Conservation (phyloP, 2,113 vertebrate genomes). For the Coryphaenoides rupestris region DNA sequence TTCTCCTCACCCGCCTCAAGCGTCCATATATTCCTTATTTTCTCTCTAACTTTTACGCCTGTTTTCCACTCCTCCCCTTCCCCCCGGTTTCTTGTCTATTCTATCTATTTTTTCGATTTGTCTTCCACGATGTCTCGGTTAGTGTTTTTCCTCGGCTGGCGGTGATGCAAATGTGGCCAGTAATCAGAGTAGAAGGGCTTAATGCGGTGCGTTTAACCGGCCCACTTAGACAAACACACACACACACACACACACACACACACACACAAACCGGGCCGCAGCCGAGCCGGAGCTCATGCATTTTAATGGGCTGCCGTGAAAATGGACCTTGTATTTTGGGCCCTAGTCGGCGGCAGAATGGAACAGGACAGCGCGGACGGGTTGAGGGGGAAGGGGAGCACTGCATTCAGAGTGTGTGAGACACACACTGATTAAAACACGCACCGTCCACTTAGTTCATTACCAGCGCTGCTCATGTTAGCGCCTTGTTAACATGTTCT, state of each 20-base stretch:
- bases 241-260: conserved; percentile 79
- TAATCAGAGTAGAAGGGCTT: conserved; percentile 80
- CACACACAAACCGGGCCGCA: conserved; percentile 72
- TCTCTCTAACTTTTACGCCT: conserved; percentile 63
- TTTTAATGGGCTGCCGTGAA: conserved; percentile 73
- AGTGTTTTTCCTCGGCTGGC: conserved; percentile 70
- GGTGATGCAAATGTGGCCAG: conserved; percentile 78
- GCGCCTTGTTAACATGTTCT: conserved; percentile 45
- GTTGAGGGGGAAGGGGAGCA: conserved; percentile 43
- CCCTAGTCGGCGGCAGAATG: conserved; percentile 71
- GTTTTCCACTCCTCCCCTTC: conserved; percentile 37
- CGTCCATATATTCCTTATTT: too few relatives aligned
- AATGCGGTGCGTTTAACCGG: conserved; percentile 79
- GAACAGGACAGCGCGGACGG: conserved; percentile 52
- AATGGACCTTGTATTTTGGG: conserved; percentile 70
- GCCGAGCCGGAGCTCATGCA: conserved; percentile 68
- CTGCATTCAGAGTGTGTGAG: conserved; percentile 35
- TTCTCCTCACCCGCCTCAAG: conserved; percentile 50
- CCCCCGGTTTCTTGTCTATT: conserved; percentile 50
- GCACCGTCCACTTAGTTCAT: conserved; percentile 47
- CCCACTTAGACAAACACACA: conserved; percentile 79
- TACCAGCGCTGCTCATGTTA: conserved; percentile 45
- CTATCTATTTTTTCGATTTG: conserved; percentile 38
- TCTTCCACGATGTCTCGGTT: conserved; percentile 48
- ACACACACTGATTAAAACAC: conserved; percentile 50